Evolutionary conservation across 37 sponge, comb jelly and placozoan genomes (phyloP), one percentile per base, ranked within the genome.

Genomic region (Spongilla lacustris): DNA sequence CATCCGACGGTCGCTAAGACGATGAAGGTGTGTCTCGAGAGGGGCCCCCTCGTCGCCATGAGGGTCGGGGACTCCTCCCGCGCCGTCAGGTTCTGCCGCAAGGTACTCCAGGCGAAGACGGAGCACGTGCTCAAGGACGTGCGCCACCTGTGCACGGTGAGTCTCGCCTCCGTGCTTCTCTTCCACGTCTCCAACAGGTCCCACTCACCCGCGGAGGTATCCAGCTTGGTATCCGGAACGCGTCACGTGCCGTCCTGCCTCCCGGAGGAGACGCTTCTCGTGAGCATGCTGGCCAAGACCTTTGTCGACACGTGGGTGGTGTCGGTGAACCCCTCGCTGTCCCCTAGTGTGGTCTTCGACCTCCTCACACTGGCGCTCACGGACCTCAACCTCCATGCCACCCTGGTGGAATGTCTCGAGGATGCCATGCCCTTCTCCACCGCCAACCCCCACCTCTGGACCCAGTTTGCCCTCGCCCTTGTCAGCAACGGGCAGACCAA

Each of bases 391-490:
- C 81, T 90, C 23, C 81, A 33, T 4, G 81, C 34, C 31, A 68
- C 79, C 21, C 21, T 90, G 21, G 81, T 90, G 14, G 85, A 90
- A 33, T 73, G 67, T 19, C 35, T 90, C 4, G 90, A 90, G 33
- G 90, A 84, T 0, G 46, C 76, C 29, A 74, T 90, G 68, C 66
- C 21, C 23, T 90, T 90, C 81, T 66, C 85, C 6, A 81, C 78
- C 24, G 74, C 32, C 32, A 29, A 46, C 24, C 79, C 79, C 27
- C 85, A 90, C 75, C 33, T 90, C 10, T 90, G 90, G 90, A 41
- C 85, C 22, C 90, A 90, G 81, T 90, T 90, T 90, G 90, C 85
- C 30, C 81, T 90, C 1, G 48, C 90, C 0, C 31, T 90, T 32
- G 81, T 84, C 2, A 21, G 69, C 48, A 85, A 36, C 31, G 68